Percentiles rank a stretch among this genome's conserved stretches.
phyloP scores from a whole-genome alignment of 2,113 vertebrate genomes.

The Heterotis niloticus region DNA sequence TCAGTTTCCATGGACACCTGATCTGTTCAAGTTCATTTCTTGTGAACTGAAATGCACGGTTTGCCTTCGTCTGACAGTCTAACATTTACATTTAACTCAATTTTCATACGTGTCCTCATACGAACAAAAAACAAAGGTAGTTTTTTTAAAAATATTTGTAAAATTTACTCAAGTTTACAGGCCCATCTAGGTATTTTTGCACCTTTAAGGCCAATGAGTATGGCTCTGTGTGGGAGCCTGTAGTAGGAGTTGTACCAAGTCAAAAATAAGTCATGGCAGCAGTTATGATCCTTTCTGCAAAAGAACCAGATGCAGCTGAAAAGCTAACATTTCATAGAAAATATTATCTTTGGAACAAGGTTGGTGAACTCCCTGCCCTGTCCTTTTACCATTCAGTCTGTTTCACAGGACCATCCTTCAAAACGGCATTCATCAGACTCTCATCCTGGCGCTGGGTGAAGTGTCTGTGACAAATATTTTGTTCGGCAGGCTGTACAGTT shows the following conservation, averaged over 20 bases:
- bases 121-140: neutral
- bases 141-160: neutral
- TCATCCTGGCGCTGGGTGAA: constrained; percentile 36
- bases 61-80: neutral
- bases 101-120: neutral
- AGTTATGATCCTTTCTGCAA: constrained; percentile 69
- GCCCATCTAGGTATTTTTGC: neutral
- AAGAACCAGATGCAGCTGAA: constrained; percentile 65
- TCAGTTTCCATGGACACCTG: constrained; percentile 87
- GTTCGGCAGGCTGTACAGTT: neutral
- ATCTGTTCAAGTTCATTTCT: constrained; percentile 72
- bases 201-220: constrained; percentile 27
- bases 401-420: constrained; percentile 51
- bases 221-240: constrained; percentile 43
- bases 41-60: constrained; percentile 61
- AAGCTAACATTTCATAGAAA: constrained; percentile 68
- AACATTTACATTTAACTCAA: neutral
- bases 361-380: constrained; percentile 41
- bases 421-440: constrained; percentile 54
- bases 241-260: constrained; percentile 30
- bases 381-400: constrained; percentile 56
- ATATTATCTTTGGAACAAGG: constrained; percentile 72
- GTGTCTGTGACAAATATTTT: constrained; percentile 44
- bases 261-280: constrained; percentile 58
- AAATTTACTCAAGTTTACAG: neutral